Conservation (phyloP, 2,797 vertebrate genomes). For the Myotis pilosus region DNA sequence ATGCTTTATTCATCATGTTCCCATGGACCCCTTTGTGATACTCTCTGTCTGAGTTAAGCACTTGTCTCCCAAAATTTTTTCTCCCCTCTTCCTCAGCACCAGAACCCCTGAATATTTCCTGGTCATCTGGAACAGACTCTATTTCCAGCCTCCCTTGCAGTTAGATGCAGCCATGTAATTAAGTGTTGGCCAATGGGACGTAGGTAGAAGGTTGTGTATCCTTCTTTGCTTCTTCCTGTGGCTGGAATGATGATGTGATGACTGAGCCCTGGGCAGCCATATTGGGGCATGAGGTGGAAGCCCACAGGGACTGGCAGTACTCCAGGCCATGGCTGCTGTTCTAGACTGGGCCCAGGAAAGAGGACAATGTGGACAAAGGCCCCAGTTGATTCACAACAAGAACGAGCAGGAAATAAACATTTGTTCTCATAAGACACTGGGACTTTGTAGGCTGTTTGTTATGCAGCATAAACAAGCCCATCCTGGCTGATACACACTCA, state of each 20-base stretch:
- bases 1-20: neutral
- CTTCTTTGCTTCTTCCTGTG: neutral
- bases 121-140: neutral
- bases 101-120: neutral
- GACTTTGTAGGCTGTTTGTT: neutral
- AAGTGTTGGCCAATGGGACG: neutral
- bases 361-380: neutral
- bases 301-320: neutral
- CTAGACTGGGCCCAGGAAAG: neutral
- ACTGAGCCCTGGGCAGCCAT: neutral
- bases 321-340: neutral
- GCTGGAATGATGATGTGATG: neutral
- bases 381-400: neutral
- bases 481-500: neutral
- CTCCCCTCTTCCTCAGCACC: neutral
- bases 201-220: neutral
- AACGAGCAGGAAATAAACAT: neutral
- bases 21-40: neutral
- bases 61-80: neutral
- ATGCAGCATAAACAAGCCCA: neutral
- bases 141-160: neutral
- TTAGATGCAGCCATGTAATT: neutral
- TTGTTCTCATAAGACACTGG: neutral
- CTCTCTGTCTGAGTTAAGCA: neutral
- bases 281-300: neutral